Evolutionary conservation across 2,797 vertebrate species (phyloP).

Genomic region (Sternarchorhynchus goeldii): DNA sequence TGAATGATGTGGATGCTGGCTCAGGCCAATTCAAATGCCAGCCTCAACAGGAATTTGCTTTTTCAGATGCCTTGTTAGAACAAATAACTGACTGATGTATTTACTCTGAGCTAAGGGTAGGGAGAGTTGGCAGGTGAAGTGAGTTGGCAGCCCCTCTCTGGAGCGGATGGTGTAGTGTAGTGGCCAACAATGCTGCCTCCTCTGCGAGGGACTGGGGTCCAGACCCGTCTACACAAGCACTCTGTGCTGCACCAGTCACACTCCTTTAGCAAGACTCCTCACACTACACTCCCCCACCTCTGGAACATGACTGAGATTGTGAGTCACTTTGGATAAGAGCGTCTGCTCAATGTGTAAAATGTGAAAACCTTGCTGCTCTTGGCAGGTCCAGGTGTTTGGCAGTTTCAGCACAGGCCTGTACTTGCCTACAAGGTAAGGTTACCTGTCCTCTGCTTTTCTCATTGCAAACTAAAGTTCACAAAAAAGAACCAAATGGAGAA

Average conservation of each 20-base stretch:
- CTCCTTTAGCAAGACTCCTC: too few relatives aligned
- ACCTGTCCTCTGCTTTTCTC: conserved; percentile 16
- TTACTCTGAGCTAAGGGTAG: background rate
- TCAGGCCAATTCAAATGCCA: background rate
- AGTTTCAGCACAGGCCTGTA: conserved; percentile 99
- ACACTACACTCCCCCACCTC: too few relatives aligned
- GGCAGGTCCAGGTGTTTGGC: conserved; percentile 96
- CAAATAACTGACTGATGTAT: background rate
- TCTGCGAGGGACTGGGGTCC: too few relatives aligned
- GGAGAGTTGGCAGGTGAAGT: background rate
- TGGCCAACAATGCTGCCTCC: too few relatives aligned
- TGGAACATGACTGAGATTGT: too few relatives aligned
- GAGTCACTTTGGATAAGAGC: too few relatives aligned
- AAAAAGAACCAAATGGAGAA: background rate
- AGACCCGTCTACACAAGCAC: too few relatives aligned
- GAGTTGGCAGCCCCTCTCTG: background rate
- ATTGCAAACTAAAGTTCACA: background rate
- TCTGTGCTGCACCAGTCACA: too few relatives aligned
- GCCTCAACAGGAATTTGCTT: too few relatives aligned
- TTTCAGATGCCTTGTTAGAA: background rate
- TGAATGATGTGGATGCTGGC: background rate
- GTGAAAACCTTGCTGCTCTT: conserved; percentile 52
- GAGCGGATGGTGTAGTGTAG: too few relatives aligned
- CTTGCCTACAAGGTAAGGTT: conserved; percentile 94
- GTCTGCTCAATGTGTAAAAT: too few relatives aligned